phyloP scores from a whole-genome alignment of 2,888 invertebrate species.

The Perithous albicinctus region DNA sequence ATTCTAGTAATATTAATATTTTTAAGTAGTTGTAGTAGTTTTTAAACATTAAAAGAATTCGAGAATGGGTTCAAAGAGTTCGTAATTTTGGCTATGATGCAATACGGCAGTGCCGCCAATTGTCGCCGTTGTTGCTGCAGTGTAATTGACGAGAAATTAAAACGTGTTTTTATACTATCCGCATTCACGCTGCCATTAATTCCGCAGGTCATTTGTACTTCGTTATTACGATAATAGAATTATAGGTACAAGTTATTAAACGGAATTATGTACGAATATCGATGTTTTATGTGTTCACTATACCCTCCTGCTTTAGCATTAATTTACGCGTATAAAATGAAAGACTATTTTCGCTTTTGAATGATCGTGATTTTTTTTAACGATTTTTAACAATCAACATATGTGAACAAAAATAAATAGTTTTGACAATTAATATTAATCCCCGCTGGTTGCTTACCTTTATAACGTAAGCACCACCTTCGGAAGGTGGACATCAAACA shows the following conservation, averaged over 20 bases:
- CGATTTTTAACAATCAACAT: neutral
- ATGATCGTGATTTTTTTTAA: neutral
- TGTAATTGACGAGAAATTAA: neutral
- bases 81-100: conserved; percentile 26
- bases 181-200: conserved; percentile 30
- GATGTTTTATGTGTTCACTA: conserved; percentile 1
- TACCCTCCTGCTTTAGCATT: neutral
- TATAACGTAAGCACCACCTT: too few species aligned
- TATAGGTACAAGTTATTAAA: conserved; percentile 64
- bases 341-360: neutral
- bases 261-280: conserved; percentile 6
- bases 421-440: neutral
- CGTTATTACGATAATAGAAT: conserved; percentile 32
- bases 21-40: neutral
- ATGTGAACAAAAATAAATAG: neutral
- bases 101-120: neutral
- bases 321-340: conserved; percentile 3
- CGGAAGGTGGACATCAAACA: neutral
- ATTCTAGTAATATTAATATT: neutral
- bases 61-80: neutral
- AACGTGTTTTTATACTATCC: conserved; percentile 30
- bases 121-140: neutral
- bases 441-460: conserved; percentile 5
- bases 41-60: neutral
- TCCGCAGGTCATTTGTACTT: conserved; percentile 49